Percentiles rank a stretch among this genome's conserved stretches.
These are phyloP conservation scores for Invenusta paracnida DNA, from an alignment of 2,888 invertebrate species.

Conservation along the genomic window DNA sequence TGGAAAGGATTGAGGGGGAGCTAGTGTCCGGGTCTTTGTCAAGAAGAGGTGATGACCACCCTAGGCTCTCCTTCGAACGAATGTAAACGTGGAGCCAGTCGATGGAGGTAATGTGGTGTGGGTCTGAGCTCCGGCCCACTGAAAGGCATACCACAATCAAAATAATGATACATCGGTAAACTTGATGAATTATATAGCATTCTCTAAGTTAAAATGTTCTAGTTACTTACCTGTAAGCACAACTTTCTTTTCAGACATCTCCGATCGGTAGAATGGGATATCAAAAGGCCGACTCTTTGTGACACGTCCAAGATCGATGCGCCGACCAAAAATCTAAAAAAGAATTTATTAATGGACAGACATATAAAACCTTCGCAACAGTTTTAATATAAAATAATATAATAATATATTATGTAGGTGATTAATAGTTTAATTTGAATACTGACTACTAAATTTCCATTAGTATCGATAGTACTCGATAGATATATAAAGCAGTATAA, in stretches of 20 bases:
- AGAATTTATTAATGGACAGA: no score
- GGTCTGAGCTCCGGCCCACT: conserved; percentile 62
- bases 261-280: conserved; percentile 85
- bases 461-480: no score
- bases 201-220: no score
- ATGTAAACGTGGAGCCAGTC: conserved; percentile 91
- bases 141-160: no score
- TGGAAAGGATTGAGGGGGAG: conserved; percentile 44
- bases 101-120: conserved; percentile 79
- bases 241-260: conserved; percentile 77
- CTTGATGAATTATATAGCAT: no score
- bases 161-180: no score
- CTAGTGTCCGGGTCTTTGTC: conserved; percentile 43
- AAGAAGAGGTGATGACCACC: conserved; percentile 66
- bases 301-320: conserved; percentile 50
- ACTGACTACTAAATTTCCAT: no score
- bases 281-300: conserved; percentile 78
- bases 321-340: conserved; percentile 44
- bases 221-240: not conserved
- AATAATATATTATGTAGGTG: no score
- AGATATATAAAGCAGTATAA: no score
- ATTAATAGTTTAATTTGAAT: no score
- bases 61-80: conserved; percentile 87
- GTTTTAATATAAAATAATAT: no score
- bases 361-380: no score